Percentiles rank a stretch among this genome's conserved stretches.
These are phyloP conservation scores for Camptogramma bilineatum DNA, from an alignment of 2,888 invertebrate species.

Conservation along the genomic window DNA sequence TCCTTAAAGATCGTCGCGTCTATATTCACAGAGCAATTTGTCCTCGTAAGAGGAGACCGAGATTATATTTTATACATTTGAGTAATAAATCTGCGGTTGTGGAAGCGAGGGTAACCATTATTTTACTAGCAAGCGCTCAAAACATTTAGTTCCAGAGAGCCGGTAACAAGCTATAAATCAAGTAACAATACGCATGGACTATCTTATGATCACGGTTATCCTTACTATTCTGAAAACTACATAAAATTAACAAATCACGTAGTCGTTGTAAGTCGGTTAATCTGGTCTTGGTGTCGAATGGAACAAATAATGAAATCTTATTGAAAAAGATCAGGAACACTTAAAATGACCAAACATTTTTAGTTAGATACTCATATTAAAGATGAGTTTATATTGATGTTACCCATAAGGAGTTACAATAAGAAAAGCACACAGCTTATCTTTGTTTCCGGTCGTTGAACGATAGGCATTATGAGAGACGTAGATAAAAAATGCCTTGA, in stretches of 20 bases:
- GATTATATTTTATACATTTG: conserved; percentile 36
- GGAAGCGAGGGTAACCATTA: conserved; percentile 55
- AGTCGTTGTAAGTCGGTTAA: too few species aligned
- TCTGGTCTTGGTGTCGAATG: too few species aligned
- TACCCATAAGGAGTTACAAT: background rate
- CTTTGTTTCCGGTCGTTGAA: conserved; percentile 14
- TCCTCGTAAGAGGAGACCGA: conserved; percentile 32
- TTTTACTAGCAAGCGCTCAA: conserved; percentile 50
- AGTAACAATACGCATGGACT: conserved; percentile 65
- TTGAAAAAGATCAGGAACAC: too few species aligned
- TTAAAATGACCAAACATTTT: too few species aligned
- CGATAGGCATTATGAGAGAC: conserved; percentile 9
- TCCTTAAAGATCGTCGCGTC: background rate
- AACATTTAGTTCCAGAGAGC: conserved; percentile 57
- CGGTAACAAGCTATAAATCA: conserved; percentile 69
- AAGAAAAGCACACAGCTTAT: conserved; percentile 8
- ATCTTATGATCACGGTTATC: conserved; percentile 30
- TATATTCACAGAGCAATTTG: conserved; percentile 26
- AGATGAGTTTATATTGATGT: background rate
- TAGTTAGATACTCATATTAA: too few species aligned
- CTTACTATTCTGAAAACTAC: background rate
- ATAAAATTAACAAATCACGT: background rate
- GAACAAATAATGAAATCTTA: too few species aligned
- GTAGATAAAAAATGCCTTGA: conserved; percentile 19
- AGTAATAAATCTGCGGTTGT: conserved; percentile 44